Conservation (phyloP, 2,113 vertebrate genomes). For the Apistogramma diplotaenia region DNA sequence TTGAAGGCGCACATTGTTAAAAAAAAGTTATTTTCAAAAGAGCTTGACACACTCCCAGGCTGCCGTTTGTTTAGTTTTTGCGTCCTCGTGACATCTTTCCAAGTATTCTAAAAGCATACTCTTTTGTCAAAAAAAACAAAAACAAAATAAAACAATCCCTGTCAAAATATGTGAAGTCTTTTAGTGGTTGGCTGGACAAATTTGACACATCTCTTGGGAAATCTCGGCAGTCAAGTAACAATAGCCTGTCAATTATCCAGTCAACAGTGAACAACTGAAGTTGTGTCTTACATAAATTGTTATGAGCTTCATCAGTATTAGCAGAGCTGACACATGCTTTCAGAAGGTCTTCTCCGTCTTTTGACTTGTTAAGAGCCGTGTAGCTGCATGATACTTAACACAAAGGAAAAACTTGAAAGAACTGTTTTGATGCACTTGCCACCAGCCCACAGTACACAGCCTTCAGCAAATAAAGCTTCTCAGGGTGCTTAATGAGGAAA, state of each 20-base stretch:
- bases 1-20: neutral
- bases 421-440: slow-evolving; percentile 54
- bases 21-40: neutral
- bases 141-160: slow-evolving; percentile 42
- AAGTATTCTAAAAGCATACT: slow-evolving; percentile 12
- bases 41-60: neutral
- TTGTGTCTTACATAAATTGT: slow-evolving; percentile 45
- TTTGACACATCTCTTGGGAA: slow-evolving; percentile 46
- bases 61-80: slow-evolving; percentile 1
- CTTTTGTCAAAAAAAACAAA: slow-evolving; percentile 5
- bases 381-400: slow-evolving; percentile 21
- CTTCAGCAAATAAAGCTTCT: slow-evolving; percentile 58
- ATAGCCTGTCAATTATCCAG: slow-evolving; percentile 63
- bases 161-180: slow-evolving; percentile 45
- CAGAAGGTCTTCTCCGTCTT: slow-evolving; percentile 26
- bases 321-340: slow-evolving; percentile 30
- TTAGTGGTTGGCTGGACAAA: slow-evolving; percentile 10
- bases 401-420: slow-evolving; percentile 52
- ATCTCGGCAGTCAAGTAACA: slow-evolving; percentile 45
- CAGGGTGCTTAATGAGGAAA: slow-evolving; percentile 63
- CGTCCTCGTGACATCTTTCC: slow-evolving; percentile 20
- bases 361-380: slow-evolving; percentile 47
- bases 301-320: slow-evolving; percentile 47
- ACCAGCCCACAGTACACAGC: slow-evolving; percentile 40
- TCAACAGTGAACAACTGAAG: slow-evolving; percentile 38